Conservation (phyloP, 2,888 invertebrate genomes). For the Caenorhabditis panamensis region DNA sequence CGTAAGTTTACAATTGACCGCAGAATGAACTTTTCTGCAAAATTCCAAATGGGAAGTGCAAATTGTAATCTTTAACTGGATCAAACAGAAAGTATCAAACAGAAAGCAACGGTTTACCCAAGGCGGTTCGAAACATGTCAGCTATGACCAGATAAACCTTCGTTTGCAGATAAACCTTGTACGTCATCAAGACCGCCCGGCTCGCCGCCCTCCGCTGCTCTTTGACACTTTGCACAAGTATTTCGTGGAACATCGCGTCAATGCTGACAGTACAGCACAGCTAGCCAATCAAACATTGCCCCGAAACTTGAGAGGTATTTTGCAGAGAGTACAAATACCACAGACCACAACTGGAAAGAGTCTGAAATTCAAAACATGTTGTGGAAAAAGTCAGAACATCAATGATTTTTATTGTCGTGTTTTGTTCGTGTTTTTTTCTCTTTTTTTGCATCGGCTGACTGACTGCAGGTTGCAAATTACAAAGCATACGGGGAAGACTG, state of each 20-base stretch:
- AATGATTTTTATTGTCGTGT: not conserved
- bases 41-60: no score
- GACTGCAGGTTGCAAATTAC: not conserved
- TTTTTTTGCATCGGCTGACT: not conserved
- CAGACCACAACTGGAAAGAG: not conserved
- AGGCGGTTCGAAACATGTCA: no score
- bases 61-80: no score
- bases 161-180: no score
- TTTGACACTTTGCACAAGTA: constrained; percentile 60
- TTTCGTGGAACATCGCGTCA: constrained; percentile 37
- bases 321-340: not conserved
- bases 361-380: constrained; percentile 7
- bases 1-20: not conserved
- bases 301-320: not conserved
- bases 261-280: constrained; percentile 14
- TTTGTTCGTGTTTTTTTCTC: not conserved
- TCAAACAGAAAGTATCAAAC: no score
- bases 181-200: constrained; percentile 34
- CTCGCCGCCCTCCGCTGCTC: constrained; percentile 40
- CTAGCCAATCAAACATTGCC: constrained; percentile 31
- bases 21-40: not conserved
- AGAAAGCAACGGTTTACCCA: no score
- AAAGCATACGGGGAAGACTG: not conserved
- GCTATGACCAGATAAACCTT: no score
- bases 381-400: not conserved